Evolutionary conservation across 1,140 invertebrate genomes (phyloP).

Genomic region (Euschistus heros): DNA sequence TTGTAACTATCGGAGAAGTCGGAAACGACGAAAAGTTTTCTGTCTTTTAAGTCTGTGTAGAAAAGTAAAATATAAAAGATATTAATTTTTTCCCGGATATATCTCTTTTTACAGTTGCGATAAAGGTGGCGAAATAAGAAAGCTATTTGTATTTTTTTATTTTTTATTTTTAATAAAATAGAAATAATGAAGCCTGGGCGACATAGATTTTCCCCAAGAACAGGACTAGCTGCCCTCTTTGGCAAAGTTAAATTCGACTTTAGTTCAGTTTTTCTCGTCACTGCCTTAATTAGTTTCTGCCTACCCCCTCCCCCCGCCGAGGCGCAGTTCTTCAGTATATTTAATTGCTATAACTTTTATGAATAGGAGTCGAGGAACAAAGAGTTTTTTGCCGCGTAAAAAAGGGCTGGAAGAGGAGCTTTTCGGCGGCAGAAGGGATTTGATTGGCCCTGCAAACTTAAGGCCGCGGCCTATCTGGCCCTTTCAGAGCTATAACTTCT

Average conservation of each 20-base stretch:
- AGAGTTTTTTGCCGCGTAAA: not conserved
- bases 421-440: not conserved
- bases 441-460: constrained; percentile 8
- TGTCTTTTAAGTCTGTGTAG: too few relatives aligned
- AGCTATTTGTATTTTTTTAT: too few relatives aligned
- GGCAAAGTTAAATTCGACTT: constrained; percentile 10
- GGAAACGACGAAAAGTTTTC: too few relatives aligned
- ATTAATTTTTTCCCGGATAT: too few relatives aligned
- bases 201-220: too few relatives aligned
- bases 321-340: not conserved
- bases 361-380: not conserved
- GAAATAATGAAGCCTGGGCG: too few relatives aligned
- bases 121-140: too few relatives aligned
- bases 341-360: not conserved
- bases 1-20: too few relatives aligned
- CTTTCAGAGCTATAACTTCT: constrained; percentile 3
- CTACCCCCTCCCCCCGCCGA: not conserved
- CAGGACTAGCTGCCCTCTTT: not conserved
- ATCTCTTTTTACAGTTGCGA: too few relatives aligned
- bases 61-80: too few relatives aligned
- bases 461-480: not conserved
- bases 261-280: constrained; percentile 5
- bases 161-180: too few relatives aligned
- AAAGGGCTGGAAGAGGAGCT: not conserved
- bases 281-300: constrained; percentile 7